A percentile compares a stretch with the other conserved stretches of the same genome.
Evolutionary conservation across 2,888 invertebrate genomes (phyloP).

Genomic region (Drosophila antonietae): DNA sequence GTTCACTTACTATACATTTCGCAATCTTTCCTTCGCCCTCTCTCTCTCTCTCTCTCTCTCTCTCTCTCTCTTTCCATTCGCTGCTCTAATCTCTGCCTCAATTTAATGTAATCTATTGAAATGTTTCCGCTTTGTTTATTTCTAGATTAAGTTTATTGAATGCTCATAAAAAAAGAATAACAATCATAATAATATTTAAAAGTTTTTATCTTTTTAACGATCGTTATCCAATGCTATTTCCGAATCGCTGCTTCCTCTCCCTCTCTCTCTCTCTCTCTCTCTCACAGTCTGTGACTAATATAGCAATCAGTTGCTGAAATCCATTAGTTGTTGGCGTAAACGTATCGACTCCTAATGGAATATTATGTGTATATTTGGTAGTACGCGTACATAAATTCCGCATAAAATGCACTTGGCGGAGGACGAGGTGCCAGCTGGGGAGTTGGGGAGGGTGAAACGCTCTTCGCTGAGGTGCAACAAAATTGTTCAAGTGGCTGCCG

Average conservation of each 20-base stretch:
- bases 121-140: neutral
- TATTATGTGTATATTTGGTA: conserved; percentile 27
- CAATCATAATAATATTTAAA: conserved; percentile 5
- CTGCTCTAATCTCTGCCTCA: neutral
- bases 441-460: neutral
- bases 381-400: conserved; percentile 33
- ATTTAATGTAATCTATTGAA: neutral
- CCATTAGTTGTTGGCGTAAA: conserved; percentile 29
- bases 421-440: neutral
- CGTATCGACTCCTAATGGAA: conserved; percentile 27
- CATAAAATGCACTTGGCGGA: conserved; percentile 3
- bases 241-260: neutral
- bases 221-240: neutral
- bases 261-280: neutral
- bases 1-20: no score
- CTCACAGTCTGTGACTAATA: conserved; percentile 9
- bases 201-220: neutral
- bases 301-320: conserved; percentile 26
- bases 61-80: neutral
- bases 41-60: neutral
- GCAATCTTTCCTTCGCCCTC: no score
- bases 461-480: conserved; percentile 46
- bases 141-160: neutral
- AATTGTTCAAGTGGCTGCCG: conserved; percentile 58
- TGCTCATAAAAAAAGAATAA: neutral